Evolutionary conservation across 2,888 invertebrate species (phyloP).

Genomic region (Hedychridium roseum): DNA sequence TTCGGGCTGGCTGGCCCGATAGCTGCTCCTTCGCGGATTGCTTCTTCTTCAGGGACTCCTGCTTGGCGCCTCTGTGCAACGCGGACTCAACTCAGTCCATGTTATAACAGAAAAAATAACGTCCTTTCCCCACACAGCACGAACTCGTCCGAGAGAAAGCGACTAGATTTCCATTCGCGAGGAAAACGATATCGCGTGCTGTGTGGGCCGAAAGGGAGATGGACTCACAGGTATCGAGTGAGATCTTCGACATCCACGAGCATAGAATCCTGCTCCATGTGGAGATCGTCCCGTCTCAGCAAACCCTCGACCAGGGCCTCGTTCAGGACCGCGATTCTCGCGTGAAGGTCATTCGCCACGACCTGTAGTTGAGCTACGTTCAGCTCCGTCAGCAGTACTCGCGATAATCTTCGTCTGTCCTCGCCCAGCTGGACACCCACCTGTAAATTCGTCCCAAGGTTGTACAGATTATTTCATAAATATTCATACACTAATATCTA

Average conservation of each 20-base stretch:
- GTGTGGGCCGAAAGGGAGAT: not conserved
- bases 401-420: conserved; percentile 82
- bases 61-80: conserved; percentile 59
- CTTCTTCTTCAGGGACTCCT: conserved; percentile 57
- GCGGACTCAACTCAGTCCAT: conserved; percentile 9
- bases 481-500: no score
- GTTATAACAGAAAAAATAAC: conserved; percentile 20
- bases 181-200: no score
- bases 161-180: not conserved
- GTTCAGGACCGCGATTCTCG: conserved; percentile 92
- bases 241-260: conserved; percentile 96
- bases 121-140: no score
- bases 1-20: conserved; percentile 16
- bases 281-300: conserved; percentile 92
- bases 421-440: conserved; percentile 84
- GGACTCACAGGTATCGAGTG: conserved; percentile 84
- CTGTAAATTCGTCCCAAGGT: no score
- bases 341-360: conserved; percentile 92
- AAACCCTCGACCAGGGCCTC: conserved; percentile 88
- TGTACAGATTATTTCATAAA: no score
- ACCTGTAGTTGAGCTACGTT: conserved; percentile 94
- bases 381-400: conserved; percentile 89
- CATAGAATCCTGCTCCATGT: conserved; percentile 98
- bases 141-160: no score
- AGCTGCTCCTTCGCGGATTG: conserved; percentile 41